phyloP scores from a whole-genome alignment of 2,888 invertebrate species.

The Torymus auratus region DNA sequence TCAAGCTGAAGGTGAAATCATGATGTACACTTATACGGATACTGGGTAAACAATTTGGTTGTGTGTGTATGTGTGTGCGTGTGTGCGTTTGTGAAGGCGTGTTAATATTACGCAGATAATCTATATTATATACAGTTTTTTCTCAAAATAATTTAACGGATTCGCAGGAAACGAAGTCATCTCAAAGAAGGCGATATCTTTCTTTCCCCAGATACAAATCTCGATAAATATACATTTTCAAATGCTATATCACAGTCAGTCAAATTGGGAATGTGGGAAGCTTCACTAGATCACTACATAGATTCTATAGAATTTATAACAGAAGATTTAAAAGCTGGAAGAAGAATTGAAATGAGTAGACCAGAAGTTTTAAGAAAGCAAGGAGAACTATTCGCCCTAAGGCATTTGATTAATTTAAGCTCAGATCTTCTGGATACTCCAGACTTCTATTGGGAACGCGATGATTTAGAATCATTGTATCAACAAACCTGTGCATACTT shows the following conservation, averaged over 20 bases:
- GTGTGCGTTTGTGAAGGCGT: not conserved
- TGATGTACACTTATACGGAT: conserved; percentile 86
- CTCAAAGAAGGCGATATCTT: conserved; percentile 77
- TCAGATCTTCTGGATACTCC: conserved; percentile 96
- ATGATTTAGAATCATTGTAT: conserved; percentile 91
- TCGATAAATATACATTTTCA: conserved; percentile 96
- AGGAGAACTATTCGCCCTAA: conserved; percentile 91
- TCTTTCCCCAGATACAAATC: conserved; percentile 79
- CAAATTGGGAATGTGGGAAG: conserved; percentile 96
- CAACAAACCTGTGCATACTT: conserved; percentile 90
- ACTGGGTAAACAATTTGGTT: conserved; percentile 71
- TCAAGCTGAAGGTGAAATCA: conserved; percentile 88
- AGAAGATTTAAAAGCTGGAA: conserved; percentile 87
- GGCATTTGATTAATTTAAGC: conserved; percentile 94
- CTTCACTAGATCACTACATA: conserved; percentile 88
- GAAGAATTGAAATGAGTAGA: conserved; percentile 83
- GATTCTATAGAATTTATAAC: conserved; percentile 90
- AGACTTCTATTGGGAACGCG: conserved; percentile 99
- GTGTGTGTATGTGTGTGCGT: not conserved
- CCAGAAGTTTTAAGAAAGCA: conserved; percentile 86
- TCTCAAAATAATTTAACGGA: no score
- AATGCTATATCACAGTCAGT: conserved; percentile 96
- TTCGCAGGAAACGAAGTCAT: conserved; percentile 75
- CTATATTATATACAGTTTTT: no score
- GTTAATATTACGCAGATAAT: no score